Base-by-base conservation (phyloP, 2,888 invertebrate genomes). In the Synergus umbraculus region DNA sequence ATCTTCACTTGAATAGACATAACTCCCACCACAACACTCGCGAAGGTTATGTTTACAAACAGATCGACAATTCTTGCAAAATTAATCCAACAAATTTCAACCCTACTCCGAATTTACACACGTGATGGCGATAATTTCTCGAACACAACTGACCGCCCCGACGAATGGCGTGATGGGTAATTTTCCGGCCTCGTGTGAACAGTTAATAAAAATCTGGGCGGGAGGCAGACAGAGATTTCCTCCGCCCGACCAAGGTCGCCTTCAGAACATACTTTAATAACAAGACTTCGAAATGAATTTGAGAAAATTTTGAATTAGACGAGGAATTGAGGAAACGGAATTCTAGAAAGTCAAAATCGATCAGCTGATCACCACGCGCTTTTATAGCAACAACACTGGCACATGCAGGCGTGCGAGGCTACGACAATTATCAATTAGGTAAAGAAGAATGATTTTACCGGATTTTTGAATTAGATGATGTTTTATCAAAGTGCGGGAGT, bases 351-450 rank as follows among this genome's bases (percentile, higher is more conserved):
- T 49, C 46, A 77, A 79, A 69, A 76, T 81, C 86, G 88, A 90
- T 91, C 91, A 91, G 91, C 91, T 91, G 91, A 91, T 91, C 88
- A 89, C 87, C 90, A 90, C 89, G 90, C 90, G 89, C 88, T 81
- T 78, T 77, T 65, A 66, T 76, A 76, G 69, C 79, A 80, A 79
- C 66, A 44, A 22, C 46, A 44, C 73, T 63, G 76, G 44, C 65
- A 44, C 76, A 43, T 54, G 15, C 15, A 54, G 29, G 73, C 29
- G 49, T 13, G 29, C 4, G 63, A 29, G 29, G 29, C 29, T 29
- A 29, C 12, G 22, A 29, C 41, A 65, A 65, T 41, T 65, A n/a
- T 41, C 29, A 29, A n/a, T 41, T 65, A 29, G 37, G 15, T 0
- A 58, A 67, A 44, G 12, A 8, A 67, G 66, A 43, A 3, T 29